Evolutionary conservation across 2,888 invertebrate genomes (phyloP).

Genomic region (Synergus umbraculus): DNA sequence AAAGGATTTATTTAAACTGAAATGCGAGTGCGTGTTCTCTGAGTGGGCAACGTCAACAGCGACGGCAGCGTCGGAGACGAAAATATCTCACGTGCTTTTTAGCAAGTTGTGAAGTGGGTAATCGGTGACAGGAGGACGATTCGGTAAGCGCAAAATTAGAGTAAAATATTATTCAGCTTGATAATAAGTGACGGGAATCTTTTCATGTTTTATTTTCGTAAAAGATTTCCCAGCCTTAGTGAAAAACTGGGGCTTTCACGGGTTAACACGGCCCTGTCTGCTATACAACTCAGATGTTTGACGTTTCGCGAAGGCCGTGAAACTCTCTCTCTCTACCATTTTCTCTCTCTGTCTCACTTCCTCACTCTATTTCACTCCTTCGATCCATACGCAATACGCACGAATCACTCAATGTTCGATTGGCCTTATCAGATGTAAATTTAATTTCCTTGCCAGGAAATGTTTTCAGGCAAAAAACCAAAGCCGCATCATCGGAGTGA

Average conservation of each 20-base stretch:
- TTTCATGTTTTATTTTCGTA: neutral
- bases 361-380: constrained; percentile 44
- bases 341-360: constrained; percentile 41
- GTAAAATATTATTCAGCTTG: neutral
- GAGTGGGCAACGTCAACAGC: neutral
- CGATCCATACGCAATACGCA: constrained; percentile 41
- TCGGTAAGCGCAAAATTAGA: constrained; percentile 53
- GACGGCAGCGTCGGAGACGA: constrained; percentile 54
- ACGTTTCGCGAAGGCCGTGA: constrained; percentile 76
- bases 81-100: constrained; percentile 71
- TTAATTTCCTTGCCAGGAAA: neutral
- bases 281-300: constrained; percentile 69
- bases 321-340: constrained; percentile 49
- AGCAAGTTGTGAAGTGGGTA: constrained; percentile 55
- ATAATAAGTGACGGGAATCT: neutral
- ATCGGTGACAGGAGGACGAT: constrained; percentile 50
- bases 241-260: neutral
- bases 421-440: constrained; percentile 29
- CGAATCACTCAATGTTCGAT: constrained; percentile 3
- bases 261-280: constrained; percentile 66
- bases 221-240: neutral
- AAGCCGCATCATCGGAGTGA: neutral
- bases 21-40: neutral
- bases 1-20: neutral
- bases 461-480: neutral